Percentiles rank a stretch among this genome's conserved stretches.
These are phyloP conservation scores for Parauchenoglanis ngamensis DNA, from an alignment of 2,797 vertebrate genomes.

Conservation along the genomic window DNA sequence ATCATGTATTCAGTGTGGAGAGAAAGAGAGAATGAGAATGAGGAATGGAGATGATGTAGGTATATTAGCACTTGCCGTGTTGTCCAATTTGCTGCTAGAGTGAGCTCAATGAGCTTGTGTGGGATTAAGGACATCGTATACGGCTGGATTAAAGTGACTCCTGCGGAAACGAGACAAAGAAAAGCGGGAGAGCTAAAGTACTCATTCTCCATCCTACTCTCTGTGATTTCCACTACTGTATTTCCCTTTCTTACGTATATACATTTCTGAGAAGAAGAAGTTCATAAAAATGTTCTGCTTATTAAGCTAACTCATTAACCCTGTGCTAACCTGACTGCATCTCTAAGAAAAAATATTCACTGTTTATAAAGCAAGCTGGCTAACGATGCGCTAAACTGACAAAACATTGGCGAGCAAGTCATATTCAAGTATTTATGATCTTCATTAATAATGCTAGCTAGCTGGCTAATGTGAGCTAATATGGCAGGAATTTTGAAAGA, in stretches of 20 bases:
- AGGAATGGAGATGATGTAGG: slow-evolving; percentile 13
- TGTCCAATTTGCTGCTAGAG: slow-evolving; percentile 50
- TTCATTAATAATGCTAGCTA: background rate
- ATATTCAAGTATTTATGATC: background rate
- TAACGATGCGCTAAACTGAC: background rate
- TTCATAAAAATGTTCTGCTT: background rate
- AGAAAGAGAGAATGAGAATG: slow-evolving; percentile 23
- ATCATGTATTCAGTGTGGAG: slow-evolving; percentile 13
- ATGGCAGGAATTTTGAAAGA: background rate
- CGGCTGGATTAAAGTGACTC: slow-evolving; percentile 40
- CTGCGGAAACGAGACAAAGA: slow-evolving; percentile 36
- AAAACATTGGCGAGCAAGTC: background rate
- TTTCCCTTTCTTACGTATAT: background rate
- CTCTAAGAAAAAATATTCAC: background rate
- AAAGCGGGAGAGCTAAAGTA: background rate
- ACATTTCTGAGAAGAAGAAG: background rate
- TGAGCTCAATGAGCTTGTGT: slow-evolving; percentile 30
- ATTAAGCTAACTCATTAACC: background rate
- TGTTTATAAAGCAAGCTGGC: background rate
- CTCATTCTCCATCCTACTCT: slow-evolving; percentile 26
- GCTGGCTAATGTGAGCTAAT: background rate
- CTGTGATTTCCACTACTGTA: background rate
- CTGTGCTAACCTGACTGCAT: background rate
- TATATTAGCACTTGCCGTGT: slow-evolving; percentile 42
- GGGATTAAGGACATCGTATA: slow-evolving; percentile 43